Conservation (phyloP, 2,797 vertebrate genomes). For the Trachops cirrhosus region DNA sequence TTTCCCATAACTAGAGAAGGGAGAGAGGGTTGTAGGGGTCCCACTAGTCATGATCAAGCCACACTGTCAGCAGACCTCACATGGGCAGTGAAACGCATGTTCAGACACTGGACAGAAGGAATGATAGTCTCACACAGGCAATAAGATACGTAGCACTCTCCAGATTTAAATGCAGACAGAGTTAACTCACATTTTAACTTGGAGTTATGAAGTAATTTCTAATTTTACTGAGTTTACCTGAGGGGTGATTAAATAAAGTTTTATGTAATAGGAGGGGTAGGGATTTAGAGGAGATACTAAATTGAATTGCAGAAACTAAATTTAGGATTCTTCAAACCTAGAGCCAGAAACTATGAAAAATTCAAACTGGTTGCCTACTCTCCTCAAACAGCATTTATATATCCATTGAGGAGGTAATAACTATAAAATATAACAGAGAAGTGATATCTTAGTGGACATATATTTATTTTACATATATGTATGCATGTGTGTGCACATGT, state of each 20-base stretch:
- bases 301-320: not conserved
- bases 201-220: not conserved
- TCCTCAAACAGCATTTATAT: not conserved
- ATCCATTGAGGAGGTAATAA: not conserved
- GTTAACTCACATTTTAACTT: not conserved
- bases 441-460: not conserved
- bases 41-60: not conserved
- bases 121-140: not conserved
- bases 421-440: not conserved
- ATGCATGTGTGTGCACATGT: not conserved
- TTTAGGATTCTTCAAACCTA: not conserved
- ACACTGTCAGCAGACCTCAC: not conserved
- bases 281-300: not conserved
- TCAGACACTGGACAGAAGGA: not conserved
- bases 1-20: not conserved
- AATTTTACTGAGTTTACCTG: not conserved
- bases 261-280: not conserved
- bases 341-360: not conserved
- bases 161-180: not conserved
- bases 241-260: not conserved
- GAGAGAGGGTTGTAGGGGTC: not conserved
- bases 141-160: rapidly evolving
- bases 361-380: not conserved
- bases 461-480: not conserved
- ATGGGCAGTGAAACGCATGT: not conserved